Base-by-base conservation (phyloP, 2,113 vertebrate genomes). In the Taurulus bubalis region DNA sequence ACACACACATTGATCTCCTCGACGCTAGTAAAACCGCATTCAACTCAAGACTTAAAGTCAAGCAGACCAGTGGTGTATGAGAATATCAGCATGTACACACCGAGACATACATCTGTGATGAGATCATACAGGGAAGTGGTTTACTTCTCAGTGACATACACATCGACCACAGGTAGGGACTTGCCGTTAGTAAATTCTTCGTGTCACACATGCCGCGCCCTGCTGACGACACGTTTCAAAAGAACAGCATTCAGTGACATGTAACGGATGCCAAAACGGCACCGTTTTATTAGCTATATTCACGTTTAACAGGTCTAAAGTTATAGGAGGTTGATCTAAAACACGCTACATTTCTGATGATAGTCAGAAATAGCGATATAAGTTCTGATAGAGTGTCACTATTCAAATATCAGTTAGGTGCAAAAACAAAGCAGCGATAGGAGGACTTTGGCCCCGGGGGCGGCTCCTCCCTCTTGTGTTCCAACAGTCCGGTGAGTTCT, bases 391-490 rank as follows among this genome's bases (percentile, higher is more conserved):
- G 18, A 9, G 36, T 32, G 3, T 24, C 11, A 47, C 47, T 38
- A 77, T 62, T 85, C 6, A 49, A 82, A 70, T 26, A 6, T 32
- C 6, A 77, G 28, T 11, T 45, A 53, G 14, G 28, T 20, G 49
- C 14, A 75, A 72, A 56, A 72, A 24, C 42, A 20, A 71, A 74
- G 53, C 11, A 71, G 63, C 2, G 7, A 36, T 67, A 75, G 80
- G 88, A 87, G 85, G 89, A 92, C 88, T 91, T 83, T 87, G 67
- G 34, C 55, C 55, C 66, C 3, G 0, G 32, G 12, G 1, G 32
- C 65, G 59, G 59, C 90, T 90, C 89, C 92, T 47, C 93, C 92
- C 89, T 66, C 30, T 14, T 6, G 49, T 64, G 55, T 69, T 68
- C 34, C 34, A 67, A 71, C 75, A 77, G 79, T 16, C 6, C 15